phyloP scores from a whole-genome alignment of 2,113 vertebrate genomes.

The Proterorhinus semilunaris region DNA sequence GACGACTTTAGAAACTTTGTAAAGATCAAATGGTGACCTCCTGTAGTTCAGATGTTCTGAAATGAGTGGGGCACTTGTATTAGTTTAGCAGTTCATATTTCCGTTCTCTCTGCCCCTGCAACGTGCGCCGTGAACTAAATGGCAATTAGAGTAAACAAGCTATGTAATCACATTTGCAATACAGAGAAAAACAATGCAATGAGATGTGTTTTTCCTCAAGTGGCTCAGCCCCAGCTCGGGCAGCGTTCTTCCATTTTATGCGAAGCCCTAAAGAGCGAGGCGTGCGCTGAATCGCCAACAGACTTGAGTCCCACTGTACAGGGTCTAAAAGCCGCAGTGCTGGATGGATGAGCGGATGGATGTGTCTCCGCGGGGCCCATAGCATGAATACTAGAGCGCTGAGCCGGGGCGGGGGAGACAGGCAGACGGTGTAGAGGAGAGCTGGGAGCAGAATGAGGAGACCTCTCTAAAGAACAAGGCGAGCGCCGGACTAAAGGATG shows the following conservation, averaged over 20 bases:
- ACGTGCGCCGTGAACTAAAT: no score
- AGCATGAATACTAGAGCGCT: slow-evolving; percentile 52
- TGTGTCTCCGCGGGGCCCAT: slow-evolving; percentile 38
- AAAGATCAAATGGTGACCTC: no score
- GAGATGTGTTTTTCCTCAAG: no score
- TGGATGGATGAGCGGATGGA: slow-evolving; percentile 57
- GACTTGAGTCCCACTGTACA: slow-evolving; percentile 40
- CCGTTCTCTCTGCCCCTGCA: no score
- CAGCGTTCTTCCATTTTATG: slow-evolving; percentile 20
- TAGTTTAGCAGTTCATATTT: no score
- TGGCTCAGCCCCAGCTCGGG: no score
- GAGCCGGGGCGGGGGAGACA: slow-evolving; percentile 22
- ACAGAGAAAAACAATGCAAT: no score
- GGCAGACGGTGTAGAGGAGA: slow-evolving; percentile 1
- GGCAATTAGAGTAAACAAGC: no score
- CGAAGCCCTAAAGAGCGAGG: slow-evolving; percentile 6
- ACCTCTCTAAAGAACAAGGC: slow-evolving; percentile 20
- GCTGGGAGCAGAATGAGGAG: slow-evolving; percentile 29
- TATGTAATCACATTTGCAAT: no score
- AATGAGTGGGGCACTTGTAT: no score
- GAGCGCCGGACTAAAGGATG: slow-evolving; percentile 2
- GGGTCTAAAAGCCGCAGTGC: slow-evolving; percentile 31
- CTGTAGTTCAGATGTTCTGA: no score
- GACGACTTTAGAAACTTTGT: no score
- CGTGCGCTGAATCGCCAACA: slow-evolving; percentile 2